Conservation (phyloP, 2,113 vertebrate species). For the Lutjanus erythropterus region DNA sequence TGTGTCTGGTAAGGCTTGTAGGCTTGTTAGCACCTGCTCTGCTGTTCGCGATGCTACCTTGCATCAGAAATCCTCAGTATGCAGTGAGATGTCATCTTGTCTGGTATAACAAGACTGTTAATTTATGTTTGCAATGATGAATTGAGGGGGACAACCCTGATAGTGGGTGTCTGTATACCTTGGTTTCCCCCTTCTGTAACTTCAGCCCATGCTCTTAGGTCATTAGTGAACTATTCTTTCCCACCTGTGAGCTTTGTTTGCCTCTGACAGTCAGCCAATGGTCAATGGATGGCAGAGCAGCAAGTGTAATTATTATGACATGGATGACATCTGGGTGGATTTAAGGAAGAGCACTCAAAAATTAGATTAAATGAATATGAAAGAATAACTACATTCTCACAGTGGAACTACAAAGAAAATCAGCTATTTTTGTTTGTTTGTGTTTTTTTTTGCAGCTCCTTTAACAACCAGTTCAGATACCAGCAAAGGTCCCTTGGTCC, state of each 20-base stretch:
- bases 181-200: no score
- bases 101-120: no score
- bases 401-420: neutral
- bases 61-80: no score
- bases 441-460: conserved; percentile 87
- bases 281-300: neutral
- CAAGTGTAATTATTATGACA: no score
- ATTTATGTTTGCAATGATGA: no score
- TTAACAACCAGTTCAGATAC: conserved; percentile 89
- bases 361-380: neutral
- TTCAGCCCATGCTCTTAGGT: neutral
- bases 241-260: neutral
- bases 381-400: neutral
- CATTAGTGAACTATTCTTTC: neutral
- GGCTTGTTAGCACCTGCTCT: no score
- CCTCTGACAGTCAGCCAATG: neutral
- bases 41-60: no score
- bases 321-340: no score
- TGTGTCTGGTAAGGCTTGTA: no score
- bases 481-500: conserved; percentile 92
- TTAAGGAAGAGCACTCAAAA: neutral
- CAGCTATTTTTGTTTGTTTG: neutral
- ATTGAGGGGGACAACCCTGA: no score
- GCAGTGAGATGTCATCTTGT: no score
- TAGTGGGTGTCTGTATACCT: no score